A percentile compares a stretch with the other conserved stretches of the same genome.
phyloP scores from a whole-genome alignment of 30 jellyfish, hydroid and myxozoan species.

The Aurelia aurita complex sp. Pacific region DNA sequence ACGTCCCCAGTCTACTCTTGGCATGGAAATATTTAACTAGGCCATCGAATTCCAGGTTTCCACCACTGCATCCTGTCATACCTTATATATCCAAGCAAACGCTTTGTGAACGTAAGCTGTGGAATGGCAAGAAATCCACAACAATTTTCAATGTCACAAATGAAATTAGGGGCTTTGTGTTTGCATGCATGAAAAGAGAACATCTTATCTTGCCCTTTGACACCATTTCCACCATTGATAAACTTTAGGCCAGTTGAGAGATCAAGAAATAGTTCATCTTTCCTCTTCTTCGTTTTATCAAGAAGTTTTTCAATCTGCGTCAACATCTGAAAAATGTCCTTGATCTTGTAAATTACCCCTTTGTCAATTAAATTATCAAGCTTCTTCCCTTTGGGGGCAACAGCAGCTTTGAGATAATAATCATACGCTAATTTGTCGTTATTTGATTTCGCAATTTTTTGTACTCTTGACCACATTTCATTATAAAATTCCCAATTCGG shows the following conservation, averaged over 20 bases:
- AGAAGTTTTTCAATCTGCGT: slow-evolving; percentile 21
- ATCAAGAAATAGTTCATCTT: slow-evolving; percentile 4
- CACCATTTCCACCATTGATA: slow-evolving; percentile 35
- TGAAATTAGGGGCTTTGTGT: slow-evolving; percentile 60
- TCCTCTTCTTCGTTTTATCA: slow-evolving; percentile 20
- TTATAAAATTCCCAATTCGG: slow-evolving; percentile 52
- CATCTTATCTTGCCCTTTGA: not conserved
- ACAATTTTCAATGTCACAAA: slow-evolving; percentile 52
- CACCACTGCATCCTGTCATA: slow-evolving; percentile 59
- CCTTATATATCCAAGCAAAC: slow-evolving; percentile 66
- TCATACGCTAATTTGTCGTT: slow-evolving; percentile 18
- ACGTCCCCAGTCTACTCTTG: not conserved
- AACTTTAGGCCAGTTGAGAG: slow-evolving; percentile 27
- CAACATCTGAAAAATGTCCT: slow-evolving; percentile 31
- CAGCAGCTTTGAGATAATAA: slow-evolving; percentile 37
- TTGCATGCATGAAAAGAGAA: slow-evolving; percentile 34
- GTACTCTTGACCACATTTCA: slow-evolving; percentile 57
- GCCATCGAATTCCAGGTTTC: slow-evolving; percentile 73
- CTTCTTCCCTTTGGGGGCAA: slow-evolving; percentile 22
- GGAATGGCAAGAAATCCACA: slow-evolving; percentile 52
- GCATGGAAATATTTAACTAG: not conserved
- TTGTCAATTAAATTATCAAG: slow-evolving; percentile 11
- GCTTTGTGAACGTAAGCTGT: slow-evolving; percentile 65
- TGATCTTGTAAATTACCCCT: slow-evolving; percentile 41
- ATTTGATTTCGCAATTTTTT: not conserved